Percentiles rank a stretch among this genome's conserved stretches.
Evolutionary conservation across 1,140 invertebrate genomes (phyloP).

Genomic region (Zaprionus kolodkinae): DNA sequence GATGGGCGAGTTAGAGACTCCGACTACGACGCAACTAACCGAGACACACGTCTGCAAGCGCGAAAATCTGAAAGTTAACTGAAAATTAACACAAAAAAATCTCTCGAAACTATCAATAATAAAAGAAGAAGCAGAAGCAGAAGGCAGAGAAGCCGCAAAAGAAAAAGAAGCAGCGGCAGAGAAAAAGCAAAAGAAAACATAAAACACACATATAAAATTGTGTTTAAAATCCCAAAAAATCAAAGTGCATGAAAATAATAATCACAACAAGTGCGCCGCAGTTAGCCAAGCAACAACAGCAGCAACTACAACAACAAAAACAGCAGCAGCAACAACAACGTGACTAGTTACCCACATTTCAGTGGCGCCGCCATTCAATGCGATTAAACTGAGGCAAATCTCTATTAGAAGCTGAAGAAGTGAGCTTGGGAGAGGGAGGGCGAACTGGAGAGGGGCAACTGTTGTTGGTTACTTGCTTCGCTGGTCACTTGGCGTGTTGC

Average conservation of each 20-base stretch:
- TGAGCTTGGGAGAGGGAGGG: not conserved
- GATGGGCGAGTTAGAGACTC: slow-evolving; percentile 7
- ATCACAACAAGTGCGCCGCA: slow-evolving; percentile 66
- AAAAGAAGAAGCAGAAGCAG: slow-evolving; percentile 50
- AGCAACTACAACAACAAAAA: slow-evolving; percentile 35
- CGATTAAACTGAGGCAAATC: slow-evolving; percentile 56
- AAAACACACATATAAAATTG: slow-evolving; percentile 52
- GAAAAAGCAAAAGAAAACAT: slow-evolving; percentile 62
- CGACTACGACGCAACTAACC: slow-evolving; percentile 37
- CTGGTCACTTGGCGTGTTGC: slow-evolving; percentile 69
- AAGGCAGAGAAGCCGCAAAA: slow-evolving; percentile 11
- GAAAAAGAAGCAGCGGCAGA: slow-evolving; percentile 43
- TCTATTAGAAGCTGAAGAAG: slow-evolving; percentile 45
- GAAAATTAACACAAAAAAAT: slow-evolving; percentile 79
- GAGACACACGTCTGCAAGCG: slow-evolving; percentile 78
- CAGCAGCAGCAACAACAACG: slow-evolving; percentile 15
- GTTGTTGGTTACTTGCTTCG: slow-evolving; percentile 52
- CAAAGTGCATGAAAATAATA: slow-evolving; percentile 84
- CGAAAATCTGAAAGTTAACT: slow-evolving; percentile 84
- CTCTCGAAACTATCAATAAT: slow-evolving; percentile 77
- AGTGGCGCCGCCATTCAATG: slow-evolving; percentile 72
- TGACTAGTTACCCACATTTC: slow-evolving; percentile 76
- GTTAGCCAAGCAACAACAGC: slow-evolving; percentile 60
- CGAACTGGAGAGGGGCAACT: not conserved
- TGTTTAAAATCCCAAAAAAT: slow-evolving; percentile 84